A percentile compares a stretch with the other conserved stretches of the same genome.
phyloP scores from a whole-genome alignment of 2,113 vertebrate genomes.

The Poeciliopsis prolifica region DNA sequence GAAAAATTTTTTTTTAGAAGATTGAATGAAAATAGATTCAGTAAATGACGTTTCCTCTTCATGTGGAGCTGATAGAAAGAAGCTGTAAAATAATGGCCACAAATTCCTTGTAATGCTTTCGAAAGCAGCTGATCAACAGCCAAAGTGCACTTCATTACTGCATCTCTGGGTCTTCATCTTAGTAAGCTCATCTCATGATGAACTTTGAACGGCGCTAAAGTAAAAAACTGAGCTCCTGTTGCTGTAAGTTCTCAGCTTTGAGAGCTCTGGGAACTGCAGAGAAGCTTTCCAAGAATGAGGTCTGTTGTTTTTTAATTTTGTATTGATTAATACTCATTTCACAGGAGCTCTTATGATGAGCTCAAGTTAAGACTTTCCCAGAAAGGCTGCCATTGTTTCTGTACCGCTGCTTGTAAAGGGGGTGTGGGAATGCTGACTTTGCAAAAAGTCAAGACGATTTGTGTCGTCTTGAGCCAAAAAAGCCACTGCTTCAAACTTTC shows the following conservation, averaged over 20 bases:
- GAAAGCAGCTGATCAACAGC: slow-evolving; percentile 33
- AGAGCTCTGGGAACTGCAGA: slow-evolving; percentile 21
- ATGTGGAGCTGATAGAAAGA: not conserved
- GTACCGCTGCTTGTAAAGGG: not conserved
- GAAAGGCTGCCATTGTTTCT: not conserved
- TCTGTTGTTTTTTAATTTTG: not conserved
- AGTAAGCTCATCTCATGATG: slow-evolving; percentile 38
- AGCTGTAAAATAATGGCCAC: slow-evolving; percentile 24
- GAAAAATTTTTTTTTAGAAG: slow-evolving; percentile 19
- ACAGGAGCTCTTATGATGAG: not conserved
- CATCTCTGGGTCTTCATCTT: slow-evolving; percentile 17
- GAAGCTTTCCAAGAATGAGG: slow-evolving; percentile 21
- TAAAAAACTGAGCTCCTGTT: slow-evolving; percentile 17
- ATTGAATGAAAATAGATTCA: not conserved
- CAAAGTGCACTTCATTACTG: slow-evolving; percentile 50
- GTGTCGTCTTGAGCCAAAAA: not conserved
- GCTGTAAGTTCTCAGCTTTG: not conserved
- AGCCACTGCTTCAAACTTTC: too few species aligned
- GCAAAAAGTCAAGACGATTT: not conserved
- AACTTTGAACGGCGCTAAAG: slow-evolving; percentile 39
- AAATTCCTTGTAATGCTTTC: slow-evolving; percentile 14
- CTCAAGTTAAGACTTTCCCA: slow-evolving; percentile 1
- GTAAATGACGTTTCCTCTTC: too few species aligned
- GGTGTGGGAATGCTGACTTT: not conserved
- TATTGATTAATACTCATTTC: slow-evolving; percentile 10